Evolutionary conservation across 2,888 invertebrate genomes (phyloP).

Genomic region (Entomobrya proxima): DNA sequence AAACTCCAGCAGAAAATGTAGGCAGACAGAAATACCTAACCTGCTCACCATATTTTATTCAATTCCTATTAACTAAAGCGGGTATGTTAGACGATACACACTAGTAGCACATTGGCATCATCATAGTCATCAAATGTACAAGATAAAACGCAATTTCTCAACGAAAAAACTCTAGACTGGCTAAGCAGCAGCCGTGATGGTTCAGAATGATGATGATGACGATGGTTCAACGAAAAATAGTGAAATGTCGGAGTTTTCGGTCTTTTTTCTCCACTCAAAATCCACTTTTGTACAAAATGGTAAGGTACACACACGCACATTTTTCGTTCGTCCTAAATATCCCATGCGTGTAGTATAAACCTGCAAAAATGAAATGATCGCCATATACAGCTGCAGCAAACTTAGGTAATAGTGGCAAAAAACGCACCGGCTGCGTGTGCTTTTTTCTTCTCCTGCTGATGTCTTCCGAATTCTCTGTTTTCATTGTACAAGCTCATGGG

Average conservation of each 20-base stretch:
- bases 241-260: constrained; percentile 8
- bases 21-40: not conserved
- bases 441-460: not conserved
- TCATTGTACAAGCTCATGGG: not conserved
- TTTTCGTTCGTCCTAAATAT: not conserved
- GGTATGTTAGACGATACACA: not conserved
- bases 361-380: no score
- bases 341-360: no score
- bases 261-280: constrained; percentile 2
- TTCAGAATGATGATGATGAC: constrained; percentile 1
- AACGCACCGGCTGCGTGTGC: not conserved
- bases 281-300: not conserved
- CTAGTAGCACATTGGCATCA: not conserved
- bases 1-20: no score
- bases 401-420: no score
- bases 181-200: not conserved
- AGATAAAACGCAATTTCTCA: constrained; percentile 30
- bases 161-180: not conserved
- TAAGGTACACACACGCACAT: not conserved
- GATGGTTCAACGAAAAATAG: constrained; percentile 3
- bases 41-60: not conserved
- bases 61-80: constrained; percentile 29
- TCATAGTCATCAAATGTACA: constrained; percentile 3
- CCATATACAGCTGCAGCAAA: not conserved
- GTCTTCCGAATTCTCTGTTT: not conserved